Evolutionary conservation across 2,113 vertebrate genomes (phyloP).

Genomic region (Esox niger): DNA sequence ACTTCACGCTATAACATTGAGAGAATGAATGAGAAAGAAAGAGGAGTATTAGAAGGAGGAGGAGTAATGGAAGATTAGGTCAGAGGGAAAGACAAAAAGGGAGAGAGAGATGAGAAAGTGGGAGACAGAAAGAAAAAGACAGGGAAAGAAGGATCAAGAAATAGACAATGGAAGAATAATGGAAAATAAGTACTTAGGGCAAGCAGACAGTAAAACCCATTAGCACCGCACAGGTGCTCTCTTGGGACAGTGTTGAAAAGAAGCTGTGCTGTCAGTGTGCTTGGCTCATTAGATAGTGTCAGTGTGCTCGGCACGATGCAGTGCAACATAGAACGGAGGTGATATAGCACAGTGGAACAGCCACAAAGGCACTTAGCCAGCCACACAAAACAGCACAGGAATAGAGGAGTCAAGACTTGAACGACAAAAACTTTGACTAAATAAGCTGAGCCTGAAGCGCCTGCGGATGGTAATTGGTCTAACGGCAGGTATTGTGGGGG

Average conservation of each 20-base stretch:
- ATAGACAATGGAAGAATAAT: background rate
- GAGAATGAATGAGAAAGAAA: background rate
- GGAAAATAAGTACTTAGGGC: background rate
- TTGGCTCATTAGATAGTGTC: conserved; percentile 7
- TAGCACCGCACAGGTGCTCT: conserved; percentile 29
- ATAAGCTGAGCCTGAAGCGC: too few relatives aligned
- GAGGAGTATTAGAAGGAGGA: background rate
- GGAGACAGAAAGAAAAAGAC: background rate
- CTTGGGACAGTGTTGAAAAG: conserved; percentile 18
- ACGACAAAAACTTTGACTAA: background rate
- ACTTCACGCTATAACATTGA: background rate
- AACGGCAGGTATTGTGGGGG: background rate
- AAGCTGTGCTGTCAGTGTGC: conserved; percentile 4
- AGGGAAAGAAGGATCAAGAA: background rate
- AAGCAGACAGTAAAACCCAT: conserved; percentile 21
- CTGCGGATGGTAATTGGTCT: too few relatives aligned
- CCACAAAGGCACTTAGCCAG: background rate
- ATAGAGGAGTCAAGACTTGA: background rate
- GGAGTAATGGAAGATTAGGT: background rate
- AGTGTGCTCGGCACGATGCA: background rate
- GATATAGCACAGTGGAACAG: background rate
- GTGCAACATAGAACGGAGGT: background rate
- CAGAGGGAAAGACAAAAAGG: background rate
- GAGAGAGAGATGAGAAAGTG: background rate
- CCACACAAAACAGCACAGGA: background rate